Conservation (phyloP, 53 echinoderm and acorn worm genomes). For the Henricia sp. region DNA sequence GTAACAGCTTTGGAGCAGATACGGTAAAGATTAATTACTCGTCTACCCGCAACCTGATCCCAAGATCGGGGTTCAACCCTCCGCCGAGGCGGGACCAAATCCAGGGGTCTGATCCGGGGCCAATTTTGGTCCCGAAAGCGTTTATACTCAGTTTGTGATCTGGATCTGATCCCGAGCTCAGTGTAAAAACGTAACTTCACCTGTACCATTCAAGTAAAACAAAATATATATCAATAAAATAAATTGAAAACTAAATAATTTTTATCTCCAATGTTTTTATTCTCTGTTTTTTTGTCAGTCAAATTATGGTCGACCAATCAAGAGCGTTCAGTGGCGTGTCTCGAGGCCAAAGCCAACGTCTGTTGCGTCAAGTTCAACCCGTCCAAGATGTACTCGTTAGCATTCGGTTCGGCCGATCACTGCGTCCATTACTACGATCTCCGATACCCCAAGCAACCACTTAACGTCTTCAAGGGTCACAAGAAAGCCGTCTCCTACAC, state of each 20-base stretch:
- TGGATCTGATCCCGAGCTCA: too few species aligned
- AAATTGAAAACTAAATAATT: background rate
- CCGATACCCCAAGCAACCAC: constrained; percentile 85
- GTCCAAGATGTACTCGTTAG: constrained; percentile 90
- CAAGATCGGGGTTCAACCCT: too few species aligned
- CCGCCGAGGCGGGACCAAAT: too few species aligned
- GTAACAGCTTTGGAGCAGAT: too few species aligned
- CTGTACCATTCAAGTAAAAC: too few species aligned
- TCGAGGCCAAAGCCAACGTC: constrained; percentile 99
- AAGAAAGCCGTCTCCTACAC: constrained; percentile 98
- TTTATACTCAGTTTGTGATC: too few species aligned
- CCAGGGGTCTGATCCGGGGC: too few species aligned
- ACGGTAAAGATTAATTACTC: too few species aligned
- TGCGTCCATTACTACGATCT: constrained; percentile 99
- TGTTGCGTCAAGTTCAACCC: constrained; percentile 99
- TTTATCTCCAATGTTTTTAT: too few species aligned
- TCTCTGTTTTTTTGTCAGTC: constrained; percentile 70
- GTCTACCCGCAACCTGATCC: too few species aligned
- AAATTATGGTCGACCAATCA: constrained; percentile 98
- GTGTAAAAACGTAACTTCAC: too few species aligned
- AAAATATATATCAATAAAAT: background rate
- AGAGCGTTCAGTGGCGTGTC: constrained; percentile 93
- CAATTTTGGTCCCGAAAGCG: too few species aligned
- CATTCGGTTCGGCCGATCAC: constrained; percentile 98
- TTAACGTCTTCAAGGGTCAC: constrained; percentile 98